A percentile compares a stretch with the other conserved stretches of the same genome.
phyloP scores from a whole-genome alignment of 2,113 vertebrate genomes.

The Salminus brasiliensis region DNA sequence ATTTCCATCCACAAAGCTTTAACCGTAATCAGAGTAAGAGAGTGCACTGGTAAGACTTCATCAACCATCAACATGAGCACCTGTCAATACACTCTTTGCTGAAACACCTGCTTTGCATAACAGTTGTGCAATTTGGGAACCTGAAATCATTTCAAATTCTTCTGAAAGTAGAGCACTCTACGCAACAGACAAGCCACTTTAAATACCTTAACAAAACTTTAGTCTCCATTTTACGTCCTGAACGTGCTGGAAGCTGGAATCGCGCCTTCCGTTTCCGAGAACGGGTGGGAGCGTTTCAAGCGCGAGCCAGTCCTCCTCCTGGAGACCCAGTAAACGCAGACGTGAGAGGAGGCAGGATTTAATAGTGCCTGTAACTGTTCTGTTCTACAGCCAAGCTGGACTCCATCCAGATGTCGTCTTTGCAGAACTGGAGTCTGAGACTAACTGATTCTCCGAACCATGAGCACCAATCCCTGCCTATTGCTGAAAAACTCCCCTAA shows the following conservation, averaged over 20 bases:
- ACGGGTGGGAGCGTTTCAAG: not conserved
- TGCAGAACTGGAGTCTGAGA: not conserved
- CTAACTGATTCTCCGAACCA: constrained; percentile 2
- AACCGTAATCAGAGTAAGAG: not conserved
- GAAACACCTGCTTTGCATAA: not conserved
- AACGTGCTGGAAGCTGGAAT: not conserved
- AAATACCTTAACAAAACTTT: not conserved
- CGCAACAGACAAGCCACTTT: not conserved
- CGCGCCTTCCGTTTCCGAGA: not conserved
- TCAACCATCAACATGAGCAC: not conserved
- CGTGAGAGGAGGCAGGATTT: not conserved
- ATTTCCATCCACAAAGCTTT: not conserved
- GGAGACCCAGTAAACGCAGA: not conserved
- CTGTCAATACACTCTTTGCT: not conserved
- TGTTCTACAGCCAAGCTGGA: not conserved
- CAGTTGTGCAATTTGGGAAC: not conserved
- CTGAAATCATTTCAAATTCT: not conserved
- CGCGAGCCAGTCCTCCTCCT: not conserved
- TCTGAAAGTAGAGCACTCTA: not conserved
- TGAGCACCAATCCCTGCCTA: not conserved
- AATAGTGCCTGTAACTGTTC: not conserved
- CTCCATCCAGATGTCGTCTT: not conserved
- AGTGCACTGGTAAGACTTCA: not conserved
- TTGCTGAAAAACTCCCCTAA: not conserved
- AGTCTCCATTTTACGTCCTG: not conserved